These are phyloP conservation scores for Sorex maritimensis DNA, from an alignment of 2,797 vertebrate genomes.

Conservation along the genomic window DNA sequence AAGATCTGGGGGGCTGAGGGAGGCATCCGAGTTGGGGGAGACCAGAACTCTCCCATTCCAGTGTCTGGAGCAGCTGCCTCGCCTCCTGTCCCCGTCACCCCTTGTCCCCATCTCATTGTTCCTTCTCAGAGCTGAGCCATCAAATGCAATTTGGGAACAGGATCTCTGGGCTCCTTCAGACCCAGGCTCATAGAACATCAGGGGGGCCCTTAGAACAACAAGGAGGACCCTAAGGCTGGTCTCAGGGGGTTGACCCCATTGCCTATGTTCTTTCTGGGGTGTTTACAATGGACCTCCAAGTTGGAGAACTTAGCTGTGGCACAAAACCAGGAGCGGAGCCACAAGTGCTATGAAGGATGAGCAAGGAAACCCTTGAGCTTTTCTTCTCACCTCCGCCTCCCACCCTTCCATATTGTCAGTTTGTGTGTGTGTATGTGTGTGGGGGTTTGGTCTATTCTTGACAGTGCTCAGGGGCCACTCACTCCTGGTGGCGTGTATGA, in stretches of 20 bases:
- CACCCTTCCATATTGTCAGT: not conserved
- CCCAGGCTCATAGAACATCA: not conserved
- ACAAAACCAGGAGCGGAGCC: accelerated
- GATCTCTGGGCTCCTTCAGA: not conserved
- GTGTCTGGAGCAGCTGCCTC: too few relatives aligned
- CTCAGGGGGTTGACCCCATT: not conserved
- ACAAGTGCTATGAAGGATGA: accelerated
- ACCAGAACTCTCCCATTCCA: not conserved
- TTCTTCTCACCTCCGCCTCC: not conserved
- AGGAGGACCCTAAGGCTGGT: not conserved
- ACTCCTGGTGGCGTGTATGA: too few relatives aligned
- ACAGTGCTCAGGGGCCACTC: too few relatives aligned
- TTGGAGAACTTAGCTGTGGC: not conserved
- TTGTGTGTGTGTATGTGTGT: too few relatives aligned
- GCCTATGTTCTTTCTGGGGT: accelerated
- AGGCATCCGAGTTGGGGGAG: not conserved
- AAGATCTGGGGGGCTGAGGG: not conserved
- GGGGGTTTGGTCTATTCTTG: too few relatives aligned
- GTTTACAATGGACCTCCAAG: not conserved
- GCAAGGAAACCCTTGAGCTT: not conserved
- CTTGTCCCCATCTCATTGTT: not conserved
- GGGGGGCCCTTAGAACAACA: not conserved
- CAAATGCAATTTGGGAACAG: not conserved
- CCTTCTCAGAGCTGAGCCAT: not conserved
- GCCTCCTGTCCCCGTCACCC: too few relatives aligned